These are phyloP conservation scores for Drosophila arawakana DNA, from an alignment of 1,140 invertebrate species.

Conservation along the genomic window DNA sequence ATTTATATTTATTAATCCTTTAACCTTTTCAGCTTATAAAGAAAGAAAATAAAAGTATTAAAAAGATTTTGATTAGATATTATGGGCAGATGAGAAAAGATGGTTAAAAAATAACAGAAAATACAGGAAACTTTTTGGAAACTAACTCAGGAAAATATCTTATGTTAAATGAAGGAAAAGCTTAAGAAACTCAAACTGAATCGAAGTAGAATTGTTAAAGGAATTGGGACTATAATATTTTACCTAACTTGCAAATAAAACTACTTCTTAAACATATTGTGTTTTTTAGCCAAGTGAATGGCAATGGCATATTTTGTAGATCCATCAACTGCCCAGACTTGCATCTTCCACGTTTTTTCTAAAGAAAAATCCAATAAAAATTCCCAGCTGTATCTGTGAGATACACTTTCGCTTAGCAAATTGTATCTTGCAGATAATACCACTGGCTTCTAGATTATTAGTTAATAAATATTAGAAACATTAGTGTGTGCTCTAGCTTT, in stretches of 20 bases:
- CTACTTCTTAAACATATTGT: neutral
- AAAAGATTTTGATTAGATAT: neutral
- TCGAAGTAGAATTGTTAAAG: no score
- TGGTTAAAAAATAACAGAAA: neutral
- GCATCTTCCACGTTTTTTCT: conserved; percentile 83
- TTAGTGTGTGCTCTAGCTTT: conserved; percentile 56
- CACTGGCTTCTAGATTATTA: conserved; percentile 55
- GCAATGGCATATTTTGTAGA: conserved; percentile 68
- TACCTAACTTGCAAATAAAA: no score
- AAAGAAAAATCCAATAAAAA: conserved; percentile 26
- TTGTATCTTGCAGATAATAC: conserved; percentile 70
- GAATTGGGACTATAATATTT: no score
- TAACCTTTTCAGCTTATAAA: conserved; percentile 63
- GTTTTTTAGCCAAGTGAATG: conserved; percentile 9
- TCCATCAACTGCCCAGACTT: conserved; percentile 84
- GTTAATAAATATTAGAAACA: conserved; percentile 13
- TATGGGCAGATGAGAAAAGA: neutral
- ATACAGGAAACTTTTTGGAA: no score
- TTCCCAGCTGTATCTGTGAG: conserved; percentile 57
- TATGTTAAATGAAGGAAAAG: no score
- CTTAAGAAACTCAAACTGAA: no score
- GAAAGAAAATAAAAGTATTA: neutral
- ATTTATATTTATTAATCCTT: conserved; percentile 38
- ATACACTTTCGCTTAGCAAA: conserved; percentile 58
- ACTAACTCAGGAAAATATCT: no score